These are phyloP conservation scores for Paramormyrops kingsleyae DNA, from an alignment of 2,113 vertebrate genomes.

Conservation along the genomic window DNA sequence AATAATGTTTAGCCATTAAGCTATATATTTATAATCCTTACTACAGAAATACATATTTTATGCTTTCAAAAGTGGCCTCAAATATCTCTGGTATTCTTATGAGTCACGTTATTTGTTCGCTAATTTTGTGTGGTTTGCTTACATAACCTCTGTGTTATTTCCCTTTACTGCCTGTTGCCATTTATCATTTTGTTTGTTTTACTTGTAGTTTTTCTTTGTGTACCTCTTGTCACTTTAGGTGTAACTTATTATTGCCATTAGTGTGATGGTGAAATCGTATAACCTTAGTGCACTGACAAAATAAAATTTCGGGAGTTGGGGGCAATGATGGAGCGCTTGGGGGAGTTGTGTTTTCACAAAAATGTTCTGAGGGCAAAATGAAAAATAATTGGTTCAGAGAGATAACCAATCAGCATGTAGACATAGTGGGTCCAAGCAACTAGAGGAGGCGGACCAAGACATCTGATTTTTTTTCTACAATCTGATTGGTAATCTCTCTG, in stretches of 20 bases:
- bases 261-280: background rate
- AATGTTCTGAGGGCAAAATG: too few relatives aligned
- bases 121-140: background rate
- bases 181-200: background rate
- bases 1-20: background rate
- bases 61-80: background rate
- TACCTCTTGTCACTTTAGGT: background rate
- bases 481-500: too few relatives aligned
- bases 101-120: background rate
- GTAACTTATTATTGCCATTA: background rate
- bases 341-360: background rate
- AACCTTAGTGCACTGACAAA: background rate
- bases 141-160: background rate
- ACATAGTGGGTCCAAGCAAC: too few relatives aligned
- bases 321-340: background rate
- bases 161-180: background rate
- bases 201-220: background rate
- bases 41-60: background rate
- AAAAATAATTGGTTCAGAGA: too few relatives aligned
- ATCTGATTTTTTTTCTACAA: too few relatives aligned
- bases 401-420: too few relatives aligned
- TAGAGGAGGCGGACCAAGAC: too few relatives aligned
- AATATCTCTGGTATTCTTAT: background rate
- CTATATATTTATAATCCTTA: background rate
- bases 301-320: background rate